A percentile compares a stretch with the other conserved stretches of the same genome.
phyloP scores from a whole-genome alignment of 2,888 invertebrate species.

The Aphidius colemani region DNA sequence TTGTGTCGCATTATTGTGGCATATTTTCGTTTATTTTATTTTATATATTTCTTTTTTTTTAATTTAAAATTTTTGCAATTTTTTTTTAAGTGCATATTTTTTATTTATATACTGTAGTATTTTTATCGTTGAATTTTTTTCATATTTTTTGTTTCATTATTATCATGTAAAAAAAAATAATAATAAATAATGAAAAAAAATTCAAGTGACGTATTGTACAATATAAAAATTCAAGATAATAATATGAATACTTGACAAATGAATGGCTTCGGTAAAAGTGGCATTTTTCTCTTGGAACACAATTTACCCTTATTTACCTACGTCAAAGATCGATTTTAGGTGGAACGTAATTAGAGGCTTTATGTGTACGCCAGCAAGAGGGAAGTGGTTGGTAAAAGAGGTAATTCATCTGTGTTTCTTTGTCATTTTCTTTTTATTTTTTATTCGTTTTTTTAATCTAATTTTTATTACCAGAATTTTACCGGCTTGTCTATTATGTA shows the following conservation, averaged over 20 bases:
- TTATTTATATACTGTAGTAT: no score
- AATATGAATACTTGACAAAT: conserved; percentile 13
- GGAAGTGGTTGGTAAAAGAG: conserved; percentile 10
- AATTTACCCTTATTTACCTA: conserved; percentile 40
- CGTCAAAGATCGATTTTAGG: conserved; percentile 41
- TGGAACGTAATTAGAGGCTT: conserved; percentile 45
- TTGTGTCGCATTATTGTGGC: conserved; percentile 1
- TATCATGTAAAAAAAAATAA: background rate
- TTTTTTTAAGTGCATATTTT: no score
- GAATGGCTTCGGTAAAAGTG: conserved; percentile 8
- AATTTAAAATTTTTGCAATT: no score
- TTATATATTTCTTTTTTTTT: no score
- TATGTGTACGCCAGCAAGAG: conserved; percentile 23
- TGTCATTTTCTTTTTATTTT: conserved; percentile 6
- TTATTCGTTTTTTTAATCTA: background rate
- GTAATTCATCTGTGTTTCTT: conserved; percentile 5
- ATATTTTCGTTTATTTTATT: no score
- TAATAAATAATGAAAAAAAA: conserved; percentile 4
- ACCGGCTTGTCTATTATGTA: background rate
- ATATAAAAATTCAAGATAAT: no score
- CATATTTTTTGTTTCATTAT: conserved; percentile 2
- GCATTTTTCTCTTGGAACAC: conserved; percentile 20
- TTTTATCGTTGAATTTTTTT: no score
- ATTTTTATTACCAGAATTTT: background rate
- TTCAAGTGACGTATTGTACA: background rate